Base-by-base conservation (phyloP, 2,888 invertebrate genomes). In the Pandemis cinnamomeana region DNA sequence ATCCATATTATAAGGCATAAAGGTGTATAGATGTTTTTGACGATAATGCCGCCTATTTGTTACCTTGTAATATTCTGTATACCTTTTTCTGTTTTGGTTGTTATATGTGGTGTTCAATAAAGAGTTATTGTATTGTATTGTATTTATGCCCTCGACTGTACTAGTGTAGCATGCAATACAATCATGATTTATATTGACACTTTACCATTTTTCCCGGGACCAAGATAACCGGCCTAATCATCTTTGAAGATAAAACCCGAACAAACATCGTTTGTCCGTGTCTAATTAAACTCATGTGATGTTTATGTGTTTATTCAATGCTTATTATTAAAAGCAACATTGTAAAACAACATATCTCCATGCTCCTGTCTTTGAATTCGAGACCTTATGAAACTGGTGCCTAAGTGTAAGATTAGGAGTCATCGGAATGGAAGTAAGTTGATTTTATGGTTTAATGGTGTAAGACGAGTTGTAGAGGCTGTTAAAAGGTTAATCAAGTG, bases 231-330 rank as follows among this genome's bases (percentile, higher is more conserved):
- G 58, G 27, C 58, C 27, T 58, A 58, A 58, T 58, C 58, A 58
- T 58, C 58, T 58, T 58, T 27, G 27, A 27, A 58, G 58, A 58
- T 58, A 58, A 58, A 58, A 20, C 58, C 10, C 27, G 27, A 58
- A 27, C 58, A 58, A 58, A 20, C 27, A 58, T 58, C 27, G 27
- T 27, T 55, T 27, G 27, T 27, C 27, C 27, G 27, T 58, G 20
- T 58, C 27, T 27, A 58, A 58, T 58, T 58, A 58, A 20, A 27
- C 20, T 58, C 58, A 11, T 27, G 58, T 27, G 27, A 27, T 58
- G 58, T 58, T 58, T 27, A 27, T 58, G 58, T 27, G 58, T 20
- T 58, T 58, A 55, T 55, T 36, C 27, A 2, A 36, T 36, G 27
- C 27, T 36, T 20, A 58, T 58, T 27, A 58, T 10, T 5, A 27